Base-by-base conservation (phyloP, 2,797 vertebrate species). In the Amniataba percoides region DNA sequence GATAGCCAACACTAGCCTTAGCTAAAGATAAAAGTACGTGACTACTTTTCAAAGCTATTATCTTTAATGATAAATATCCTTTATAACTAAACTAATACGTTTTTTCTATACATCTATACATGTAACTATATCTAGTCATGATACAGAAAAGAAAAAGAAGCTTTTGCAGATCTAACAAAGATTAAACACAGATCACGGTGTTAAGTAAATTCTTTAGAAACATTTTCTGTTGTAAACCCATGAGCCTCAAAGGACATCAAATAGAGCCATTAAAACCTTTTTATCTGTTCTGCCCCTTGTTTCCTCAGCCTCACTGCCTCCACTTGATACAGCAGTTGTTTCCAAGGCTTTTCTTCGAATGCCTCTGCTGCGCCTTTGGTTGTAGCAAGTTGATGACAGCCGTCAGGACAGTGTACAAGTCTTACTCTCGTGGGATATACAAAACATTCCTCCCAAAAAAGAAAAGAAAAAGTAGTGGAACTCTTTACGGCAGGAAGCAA, bases 371-470 rank as follows among this genome's bases (percentile, higher is more conserved):
- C 57, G 66, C 31, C 43, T 46, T 27, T 52, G 8, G 43, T 64
- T 74, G 21, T 19, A 73, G n/a, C 18, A 64, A 71, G 42, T 48
- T 70, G 55, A 80, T 77, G 75, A 77, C 67, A 87, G 76, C 71
- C 73, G 65, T 80, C 73, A 74, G 66, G 15, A 73, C 36, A 23
- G 46, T n/a, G 25, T 68, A 31, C 67, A 82, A 64, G 80, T 39
- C 75, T 64, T 63, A 65, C 49, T 36, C 6, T 31, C 49, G 43
- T 39, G 56, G 60, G 52, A 68, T 57, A 63, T 14, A 57, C 16
- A 78, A 81, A 63, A 70, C 25, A 69, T 48, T 59, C 34, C 52
- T 57, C 16, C 62, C 21, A 49, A 42, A 70, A 39, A 46, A 13
- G 13, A 56, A 21, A 46, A 31, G 6, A 53, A 36, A 66, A 59